Conservation (phyloP, 2,888 invertebrate genomes). For the Drosophila lutescens region DNA sequence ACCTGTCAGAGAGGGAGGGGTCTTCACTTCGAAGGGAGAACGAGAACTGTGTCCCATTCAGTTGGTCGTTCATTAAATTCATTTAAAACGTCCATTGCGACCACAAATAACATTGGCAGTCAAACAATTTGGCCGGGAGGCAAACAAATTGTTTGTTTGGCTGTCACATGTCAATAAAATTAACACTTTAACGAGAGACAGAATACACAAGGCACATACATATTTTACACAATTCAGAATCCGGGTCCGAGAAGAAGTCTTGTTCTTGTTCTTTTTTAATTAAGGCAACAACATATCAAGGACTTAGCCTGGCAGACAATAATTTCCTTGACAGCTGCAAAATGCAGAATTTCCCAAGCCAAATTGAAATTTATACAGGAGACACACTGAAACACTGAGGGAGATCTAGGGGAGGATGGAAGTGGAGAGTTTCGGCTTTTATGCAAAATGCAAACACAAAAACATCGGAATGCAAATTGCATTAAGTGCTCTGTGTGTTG, state of each 20-base stretch:
- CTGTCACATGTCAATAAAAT: constrained; percentile 79
- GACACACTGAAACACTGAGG: constrained; percentile 2
- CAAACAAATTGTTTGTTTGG: constrained; percentile 69
- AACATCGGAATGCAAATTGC: constrained; percentile 67
- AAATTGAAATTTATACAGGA: constrained; percentile 72
- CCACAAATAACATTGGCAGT: constrained; percentile 60
- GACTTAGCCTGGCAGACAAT: constrained; percentile 50
- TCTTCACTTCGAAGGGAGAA: neutral
- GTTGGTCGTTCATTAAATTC: constrained; percentile 65
- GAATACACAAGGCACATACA: constrained; percentile 17
- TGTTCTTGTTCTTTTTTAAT: constrained; percentile 51
- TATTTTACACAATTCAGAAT: constrained; percentile 23
- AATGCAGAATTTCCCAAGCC: constrained; percentile 66
- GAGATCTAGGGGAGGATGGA: constrained; percentile 11
- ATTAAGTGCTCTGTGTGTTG: constrained; percentile 59
- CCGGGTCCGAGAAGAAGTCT: constrained; percentile 32
- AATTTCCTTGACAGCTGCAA: constrained; percentile 74
- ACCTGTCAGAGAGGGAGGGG: constrained; percentile 21
- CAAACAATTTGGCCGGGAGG: constrained; percentile 57
- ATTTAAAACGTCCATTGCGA: constrained; percentile 64
- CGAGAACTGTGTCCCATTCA: neutral
- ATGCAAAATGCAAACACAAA: constrained; percentile 49
- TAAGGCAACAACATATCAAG: constrained; percentile 60
- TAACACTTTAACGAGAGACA: constrained; percentile 69
- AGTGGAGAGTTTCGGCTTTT: constrained; percentile 42